Evolutionary conservation across 2,797 vertebrate genomes (phyloP), one percentile per base, ranked within the genome.

Genomic region (Tympanoctomys barrerae): DNA sequence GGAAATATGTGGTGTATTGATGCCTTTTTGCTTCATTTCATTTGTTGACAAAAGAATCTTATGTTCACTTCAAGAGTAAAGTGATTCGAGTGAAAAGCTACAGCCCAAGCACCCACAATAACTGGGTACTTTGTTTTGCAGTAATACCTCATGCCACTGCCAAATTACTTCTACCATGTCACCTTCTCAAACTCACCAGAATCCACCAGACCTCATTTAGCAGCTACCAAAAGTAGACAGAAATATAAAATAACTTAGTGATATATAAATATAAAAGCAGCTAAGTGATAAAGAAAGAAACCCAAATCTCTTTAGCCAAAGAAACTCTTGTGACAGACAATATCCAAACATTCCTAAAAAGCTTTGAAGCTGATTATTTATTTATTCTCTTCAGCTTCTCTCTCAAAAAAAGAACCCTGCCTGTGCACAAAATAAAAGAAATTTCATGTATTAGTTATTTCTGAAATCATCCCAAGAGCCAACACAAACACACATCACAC

Each of bases 31-130:
- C 62, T 85, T 89, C 80, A 92, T 84, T 94, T 96, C 66, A 12
- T 94, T 73, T 95, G 91, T 85, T 93, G 91, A 86, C 81, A 90
- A 95, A 96, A 92, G 90, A 94, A 93, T 49, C 88, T 92, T 57
- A 81, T 71, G 49, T 85, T 95, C 49, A 90, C 77, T 90, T 91
- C 87, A 80, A 19, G 7, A 68, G 68, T 4, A 16, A 88, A 92
- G 54, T 28, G 75, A 95, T 91, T 92, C 59, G 28, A 91, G 83
- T 82, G 89, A 95, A 94, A 94, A 91, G 73, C 87, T 66, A 54
- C 71, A 93, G 88, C 75, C 81, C 68, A 81, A 70, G n/a, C 54
- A 85, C 33, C 64, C 83, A 88, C 66, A 49, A 54, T 39, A 90
- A 80, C 49, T 77, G 88, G 54, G 61, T 89, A 71, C 54, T 84